Evolutionary conservation across 2,797 vertebrate genomes (phyloP).

Genomic region (Tenualosa thibaudeaui): DNA sequence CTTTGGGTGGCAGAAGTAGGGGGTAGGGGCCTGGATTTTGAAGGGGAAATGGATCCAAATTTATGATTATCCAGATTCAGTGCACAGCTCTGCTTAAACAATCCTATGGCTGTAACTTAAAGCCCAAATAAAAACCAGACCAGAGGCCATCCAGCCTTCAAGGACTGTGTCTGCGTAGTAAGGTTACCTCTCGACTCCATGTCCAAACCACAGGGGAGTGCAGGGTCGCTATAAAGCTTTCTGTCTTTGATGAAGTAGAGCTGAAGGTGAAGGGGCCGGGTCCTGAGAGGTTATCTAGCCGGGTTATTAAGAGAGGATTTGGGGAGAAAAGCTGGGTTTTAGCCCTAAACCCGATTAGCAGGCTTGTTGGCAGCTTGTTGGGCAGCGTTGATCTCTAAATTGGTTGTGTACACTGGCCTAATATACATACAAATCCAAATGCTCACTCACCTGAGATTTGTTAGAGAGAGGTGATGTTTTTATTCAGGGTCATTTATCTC

Average conservation of each 20-base stretch:
- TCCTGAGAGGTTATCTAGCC: conserved; percentile 50
- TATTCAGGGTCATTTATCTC: neutral
- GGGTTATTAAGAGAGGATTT: conserved; percentile 55
- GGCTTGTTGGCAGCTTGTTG: conserved; percentile 49
- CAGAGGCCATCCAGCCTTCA: conserved; percentile 50
- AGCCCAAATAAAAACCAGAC: conserved; percentile 60
- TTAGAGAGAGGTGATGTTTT: conserved; percentile 1
- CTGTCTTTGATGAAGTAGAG: conserved; percentile 33
- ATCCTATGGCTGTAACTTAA: conserved; percentile 64
- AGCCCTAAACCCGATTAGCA: conserved; percentile 56
- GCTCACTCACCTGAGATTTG: neutral
- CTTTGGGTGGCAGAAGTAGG: conserved; percentile 40
- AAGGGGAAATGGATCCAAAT: conserved; percentile 59
- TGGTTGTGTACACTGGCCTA: conserved; percentile 12
- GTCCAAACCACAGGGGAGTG: conserved; percentile 31
- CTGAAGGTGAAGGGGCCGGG: conserved; percentile 25
- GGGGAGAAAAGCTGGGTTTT: conserved; percentile 46
- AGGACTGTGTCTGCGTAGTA: neutral
- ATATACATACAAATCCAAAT: neutral
- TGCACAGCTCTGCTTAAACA: conserved; percentile 61
- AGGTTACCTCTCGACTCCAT: neutral
- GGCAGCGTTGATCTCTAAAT: conserved; percentile 31
- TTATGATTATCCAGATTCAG: conserved; percentile 53
- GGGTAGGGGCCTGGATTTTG: conserved; percentile 59
- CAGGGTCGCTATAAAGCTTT: conserved; percentile 46